Evolutionary conservation across 2,888 invertebrate species (phyloP).

Genomic region (Leptothorax acervorum): DNA sequence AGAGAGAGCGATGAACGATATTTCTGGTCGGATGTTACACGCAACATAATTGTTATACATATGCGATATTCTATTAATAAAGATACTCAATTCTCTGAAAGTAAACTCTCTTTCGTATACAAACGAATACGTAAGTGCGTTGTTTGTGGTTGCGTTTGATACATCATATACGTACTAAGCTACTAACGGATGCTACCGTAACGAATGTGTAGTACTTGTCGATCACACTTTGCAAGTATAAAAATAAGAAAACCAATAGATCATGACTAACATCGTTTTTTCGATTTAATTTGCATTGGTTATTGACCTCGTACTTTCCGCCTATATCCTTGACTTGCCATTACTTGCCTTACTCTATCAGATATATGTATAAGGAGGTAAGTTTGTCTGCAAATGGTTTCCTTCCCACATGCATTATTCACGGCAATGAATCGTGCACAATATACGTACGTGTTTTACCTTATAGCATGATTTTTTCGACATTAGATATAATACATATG

Average conservation of each 20-base stretch:
- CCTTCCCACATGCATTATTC: slow-evolving; percentile 60
- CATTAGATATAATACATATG: neutral
- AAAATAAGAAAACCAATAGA: slow-evolving; percentile 37
- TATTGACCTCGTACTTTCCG: slow-evolving; percentile 40
- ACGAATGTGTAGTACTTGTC: neutral
- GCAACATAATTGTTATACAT: slow-evolving; percentile 68
- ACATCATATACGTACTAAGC: neutral
- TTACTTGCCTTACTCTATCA: slow-evolving; percentile 37
- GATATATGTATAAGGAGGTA: slow-evolving; percentile 34
- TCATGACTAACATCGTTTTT: neutral
- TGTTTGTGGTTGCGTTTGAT: neutral
- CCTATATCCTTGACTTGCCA: slow-evolving; percentile 58
- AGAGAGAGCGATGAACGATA: slow-evolving; percentile 18
- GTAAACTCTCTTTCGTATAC: neutral
- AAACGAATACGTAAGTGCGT: neutral
- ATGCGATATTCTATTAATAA: slow-evolving; percentile 70
- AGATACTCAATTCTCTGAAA: slow-evolving; percentile 52
- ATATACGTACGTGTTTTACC: slow-evolving; percentile 18
- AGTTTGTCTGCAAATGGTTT: slow-evolving; percentile 37
- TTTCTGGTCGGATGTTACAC: slow-evolving; percentile 53
- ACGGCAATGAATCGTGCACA: slow-evolving; percentile 8
- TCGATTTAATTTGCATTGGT: slow-evolving; percentile 27
- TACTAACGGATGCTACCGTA: slow-evolving; percentile 23
- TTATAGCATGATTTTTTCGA: neutral
- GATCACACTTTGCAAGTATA: slow-evolving; percentile 9